A percentile compares a stretch with the other conserved stretches of the same genome.
These are phyloP conservation scores for Belonocnema kinseyi DNA, from an alignment of 1,140 invertebrate species.

Conservation along the genomic window DNA sequence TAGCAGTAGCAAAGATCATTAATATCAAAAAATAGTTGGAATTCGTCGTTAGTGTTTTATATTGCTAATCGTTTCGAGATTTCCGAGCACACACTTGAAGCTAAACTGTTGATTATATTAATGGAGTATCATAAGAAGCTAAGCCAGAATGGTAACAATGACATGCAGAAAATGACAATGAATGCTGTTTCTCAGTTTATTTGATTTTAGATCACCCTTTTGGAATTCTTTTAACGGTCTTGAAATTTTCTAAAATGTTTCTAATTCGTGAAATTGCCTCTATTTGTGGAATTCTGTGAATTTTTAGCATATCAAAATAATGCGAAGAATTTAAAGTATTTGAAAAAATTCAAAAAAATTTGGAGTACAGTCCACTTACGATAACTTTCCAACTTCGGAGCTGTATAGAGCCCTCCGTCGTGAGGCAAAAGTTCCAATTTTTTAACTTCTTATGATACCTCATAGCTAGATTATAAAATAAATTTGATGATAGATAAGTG, in stretches of 20 bases:
- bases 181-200: neutral
- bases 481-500: conserved; percentile 12
- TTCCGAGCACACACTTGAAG: neutral
- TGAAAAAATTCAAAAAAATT: too few species aligned
- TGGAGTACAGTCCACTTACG: too few species aligned
- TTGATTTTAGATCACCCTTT: too few species aligned
- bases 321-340: too few species aligned
- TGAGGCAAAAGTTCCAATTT: neutral
- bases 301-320: too few species aligned
- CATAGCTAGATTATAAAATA: neutral
- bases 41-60: neutral
- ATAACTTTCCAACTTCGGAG: too few species aligned
- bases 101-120: neutral
- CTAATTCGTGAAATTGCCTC: too few species aligned
- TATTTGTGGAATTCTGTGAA: too few species aligned
- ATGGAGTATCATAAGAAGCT: conserved; percentile 6
- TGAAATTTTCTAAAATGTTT: too few species aligned
- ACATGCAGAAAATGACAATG: neutral
- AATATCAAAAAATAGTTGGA: conserved; percentile 24
- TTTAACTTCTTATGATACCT: neutral
- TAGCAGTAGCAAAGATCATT: conserved; percentile 36
- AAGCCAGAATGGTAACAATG: neutral
- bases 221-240: too few species aligned
- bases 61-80: neutral
- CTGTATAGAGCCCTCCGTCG: too few species aligned